phyloP scores from a whole-genome alignment of 2,113 vertebrate species.

The Phalacrocorax brasilianus region DNA sequence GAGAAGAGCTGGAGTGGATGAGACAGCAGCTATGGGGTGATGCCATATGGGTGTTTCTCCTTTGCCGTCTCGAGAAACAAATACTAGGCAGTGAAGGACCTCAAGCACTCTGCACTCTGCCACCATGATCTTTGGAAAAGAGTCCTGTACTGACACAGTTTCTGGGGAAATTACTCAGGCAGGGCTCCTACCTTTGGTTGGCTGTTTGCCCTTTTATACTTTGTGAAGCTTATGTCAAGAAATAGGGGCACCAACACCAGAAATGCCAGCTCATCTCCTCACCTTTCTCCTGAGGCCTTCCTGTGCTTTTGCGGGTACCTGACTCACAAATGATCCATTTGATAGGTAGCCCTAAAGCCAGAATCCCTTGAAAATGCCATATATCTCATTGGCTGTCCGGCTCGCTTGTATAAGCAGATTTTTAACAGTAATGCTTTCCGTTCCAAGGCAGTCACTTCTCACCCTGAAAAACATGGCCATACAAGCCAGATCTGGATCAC shows the following conservation, averaged over 20 bases:
- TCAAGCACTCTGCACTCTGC: neutral
- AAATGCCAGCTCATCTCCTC: neutral
- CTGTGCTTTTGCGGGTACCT: constrained; percentile 68
- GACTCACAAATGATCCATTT: constrained; percentile 77
- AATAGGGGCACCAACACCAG: neutral
- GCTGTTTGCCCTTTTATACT: neutral
- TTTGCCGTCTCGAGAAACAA: neutral
- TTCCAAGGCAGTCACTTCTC: neutral
- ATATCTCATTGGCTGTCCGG: constrained; percentile 37
- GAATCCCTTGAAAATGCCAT: constrained; percentile 64
- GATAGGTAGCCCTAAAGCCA: constrained; percentile 54
- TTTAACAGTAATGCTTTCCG: constrained; percentile 54
- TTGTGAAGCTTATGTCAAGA: neutral
- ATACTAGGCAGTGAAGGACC: neutral
- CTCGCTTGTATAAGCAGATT: constrained; percentile 73
- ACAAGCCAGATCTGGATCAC: neutral
- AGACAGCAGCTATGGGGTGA: neutral
- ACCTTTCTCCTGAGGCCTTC: constrained; percentile 51
- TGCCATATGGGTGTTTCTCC: neutral
- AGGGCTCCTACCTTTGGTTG: neutral
- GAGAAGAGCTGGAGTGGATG: neutral
- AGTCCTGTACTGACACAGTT: neutral
- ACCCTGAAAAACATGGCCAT: neutral
- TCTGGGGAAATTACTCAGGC: neutral
- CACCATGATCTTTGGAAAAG: neutral